Base-by-base conservation (phyloP, 2,797 vertebrate genomes). In the Eutrigla gurnardus region DNA sequence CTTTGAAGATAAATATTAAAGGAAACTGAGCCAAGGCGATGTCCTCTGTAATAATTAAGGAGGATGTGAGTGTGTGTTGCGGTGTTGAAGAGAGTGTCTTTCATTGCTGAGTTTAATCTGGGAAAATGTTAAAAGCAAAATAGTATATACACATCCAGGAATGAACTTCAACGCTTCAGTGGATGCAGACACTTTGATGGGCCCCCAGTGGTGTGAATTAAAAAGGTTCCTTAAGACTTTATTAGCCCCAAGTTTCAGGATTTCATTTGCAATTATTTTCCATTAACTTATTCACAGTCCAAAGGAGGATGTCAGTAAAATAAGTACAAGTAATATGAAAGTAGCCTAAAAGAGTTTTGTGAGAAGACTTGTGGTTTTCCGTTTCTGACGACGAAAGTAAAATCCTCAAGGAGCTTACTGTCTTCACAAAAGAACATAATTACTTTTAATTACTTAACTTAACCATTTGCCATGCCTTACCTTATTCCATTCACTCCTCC, bases 1-100 rank as follows among this genome's bases (percentile, higher is more conserved):
- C 83, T 86, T 84, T 86, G 83, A 88, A 78, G 83, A 86, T 80
- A 78, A 73, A 75, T 69, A 33, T 65, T 50, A 46, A 75, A 70
- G 75, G 61, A 35, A 71, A 49, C 36, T 14, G 75, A 79, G 62
- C 70, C 5, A 67, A 70, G 75, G 75, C 57, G 7, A 59, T 15
- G 75, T 84, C 75, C 72, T 73, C 58, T 47, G 25, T 18, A 35
- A 65, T 82, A 72, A 84, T 85, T 70, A 61, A 67, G 68, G 11
- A 68, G 57, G 75, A 78, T 84, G 75, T 74, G 58, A 54, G 65
- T 7, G 42, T 75, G 64, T 57, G 57, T 52, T 62, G 70, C 37
- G 59, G 11, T n/a, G 69, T 80, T 72, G 82, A 77, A 45, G 60
- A 61, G 45, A 59, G n/a, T 3, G 1, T 45, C 64, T 78, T 18